Conservation (phyloP, 2,888 invertebrate genomes). For the Ormyrus nitidulus region DNA sequence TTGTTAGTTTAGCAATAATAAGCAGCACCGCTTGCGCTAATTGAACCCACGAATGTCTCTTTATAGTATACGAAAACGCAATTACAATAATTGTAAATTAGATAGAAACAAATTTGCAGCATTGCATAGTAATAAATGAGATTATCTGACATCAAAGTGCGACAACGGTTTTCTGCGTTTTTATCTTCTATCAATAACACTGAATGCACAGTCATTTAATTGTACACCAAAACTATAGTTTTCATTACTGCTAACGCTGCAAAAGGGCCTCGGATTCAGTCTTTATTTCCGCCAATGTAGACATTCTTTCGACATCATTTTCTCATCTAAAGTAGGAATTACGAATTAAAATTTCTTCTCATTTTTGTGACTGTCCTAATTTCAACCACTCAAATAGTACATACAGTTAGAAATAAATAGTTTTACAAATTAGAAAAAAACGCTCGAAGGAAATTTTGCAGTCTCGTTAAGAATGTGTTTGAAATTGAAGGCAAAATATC, state of each 20-base stretch:
- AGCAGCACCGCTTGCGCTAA: too few species aligned
- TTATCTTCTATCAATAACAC: conserved; percentile 13
- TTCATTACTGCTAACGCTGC: conserved; percentile 34
- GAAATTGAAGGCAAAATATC: background rate
- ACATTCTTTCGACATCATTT: conserved; percentile 18
- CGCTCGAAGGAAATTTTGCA: background rate
- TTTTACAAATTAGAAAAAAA: conserved; percentile 27
- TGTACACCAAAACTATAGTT: conserved; percentile 20
- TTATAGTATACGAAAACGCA: conserved; percentile 30
- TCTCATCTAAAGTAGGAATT: background rate
- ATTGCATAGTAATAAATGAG: conserved; percentile 29
- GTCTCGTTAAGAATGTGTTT: background rate
- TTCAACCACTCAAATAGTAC: background rate
- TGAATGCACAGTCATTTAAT: conserved; percentile 22
- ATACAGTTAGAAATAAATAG: background rate
- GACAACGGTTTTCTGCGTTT: conserved; percentile 14
- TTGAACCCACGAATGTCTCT: background rate
- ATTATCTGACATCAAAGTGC: background rate
- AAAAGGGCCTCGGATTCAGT: conserved; percentile 40
- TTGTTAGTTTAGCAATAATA: too few species aligned
- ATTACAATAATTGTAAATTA: conserved; percentile 22
- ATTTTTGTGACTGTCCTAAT: background rate
- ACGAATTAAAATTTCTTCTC: background rate
- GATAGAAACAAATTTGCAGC: conserved; percentile 38
- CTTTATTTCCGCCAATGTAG: conserved; percentile 34